These are phyloP conservation scores for human DNA, from an alignment of 2,113 vertebrate genomes.

Conservation along the genomic window GRCh38 chr3:72566501-72567000, in stretches of 20 bases:
- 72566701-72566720: neutral
- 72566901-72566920: too few species aligned
- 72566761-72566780: neutral
- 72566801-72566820: neutral
- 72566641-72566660: neutral
- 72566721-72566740: neutral
- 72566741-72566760: neutral
- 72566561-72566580: neutral
- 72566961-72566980: too few species aligned
- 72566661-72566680: accelerated
- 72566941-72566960: too few species aligned
- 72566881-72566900: too few species aligned
- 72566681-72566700: neutral
- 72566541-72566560: neutral
- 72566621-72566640: neutral
- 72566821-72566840: neutral
- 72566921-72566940: too few species aligned
- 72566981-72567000: too few species aligned
- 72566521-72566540: neutral
- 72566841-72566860: too few species aligned
- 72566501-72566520: neutral
- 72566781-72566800: neutral
- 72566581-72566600: neutral
- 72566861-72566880: neutral
- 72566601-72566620: neutral